Evolutionary conservation across 2,888 invertebrate species (phyloP).

Genomic region (Dastarcus helophoroides): DNA sequence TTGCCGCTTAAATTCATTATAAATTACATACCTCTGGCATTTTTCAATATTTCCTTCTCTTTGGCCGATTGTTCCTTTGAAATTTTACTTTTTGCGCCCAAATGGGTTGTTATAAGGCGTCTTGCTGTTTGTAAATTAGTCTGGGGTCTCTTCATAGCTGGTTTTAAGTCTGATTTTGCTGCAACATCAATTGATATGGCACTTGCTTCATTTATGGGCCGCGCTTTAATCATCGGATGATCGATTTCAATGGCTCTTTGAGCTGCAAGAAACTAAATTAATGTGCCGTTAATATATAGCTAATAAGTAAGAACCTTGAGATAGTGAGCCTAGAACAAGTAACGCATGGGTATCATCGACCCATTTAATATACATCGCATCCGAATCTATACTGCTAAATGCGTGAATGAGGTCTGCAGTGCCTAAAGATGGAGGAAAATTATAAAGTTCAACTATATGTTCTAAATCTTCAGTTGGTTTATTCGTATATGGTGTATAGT

Average conservation of each 20-base stretch:
- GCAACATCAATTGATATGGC: conserved; percentile 25
- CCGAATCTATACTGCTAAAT: conserved; percentile 30
- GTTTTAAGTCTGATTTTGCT: conserved; percentile 29
- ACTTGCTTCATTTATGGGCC: conserved; percentile 31
- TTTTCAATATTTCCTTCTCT: conserved; percentile 29
- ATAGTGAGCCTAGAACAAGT: conserved; percentile 30
- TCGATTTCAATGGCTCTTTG: conserved; percentile 29
- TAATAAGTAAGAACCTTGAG: conserved; percentile 26
- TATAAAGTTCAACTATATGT: conserved; percentile 34
- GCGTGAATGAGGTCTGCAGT: conserved; percentile 34
- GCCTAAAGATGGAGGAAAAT: conserved; percentile 32
- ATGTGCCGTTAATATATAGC: conserved; percentile 5
- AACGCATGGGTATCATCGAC: conserved; percentile 36
- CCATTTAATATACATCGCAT: conserved; percentile 35
- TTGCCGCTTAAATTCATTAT: neutral
- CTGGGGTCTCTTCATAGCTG: conserved; percentile 34
- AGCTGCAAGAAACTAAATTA: conserved; percentile 22
- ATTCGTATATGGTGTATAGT: conserved; percentile 25
- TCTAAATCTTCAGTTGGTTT: conserved; percentile 30
- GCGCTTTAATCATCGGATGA: conserved; percentile 32
- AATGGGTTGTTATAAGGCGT: conserved; percentile 32
- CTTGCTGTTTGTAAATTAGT: conserved; percentile 35
- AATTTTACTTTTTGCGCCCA: conserved; percentile 30
- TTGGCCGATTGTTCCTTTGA: conserved; percentile 29
- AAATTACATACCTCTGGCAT: conserved; percentile 31